These are phyloP conservation scores for Axinella damicornis DNA, from an alignment of 37 sponge, comb jelly and placozoan genomes.

Conservation along the genomic window DNA sequence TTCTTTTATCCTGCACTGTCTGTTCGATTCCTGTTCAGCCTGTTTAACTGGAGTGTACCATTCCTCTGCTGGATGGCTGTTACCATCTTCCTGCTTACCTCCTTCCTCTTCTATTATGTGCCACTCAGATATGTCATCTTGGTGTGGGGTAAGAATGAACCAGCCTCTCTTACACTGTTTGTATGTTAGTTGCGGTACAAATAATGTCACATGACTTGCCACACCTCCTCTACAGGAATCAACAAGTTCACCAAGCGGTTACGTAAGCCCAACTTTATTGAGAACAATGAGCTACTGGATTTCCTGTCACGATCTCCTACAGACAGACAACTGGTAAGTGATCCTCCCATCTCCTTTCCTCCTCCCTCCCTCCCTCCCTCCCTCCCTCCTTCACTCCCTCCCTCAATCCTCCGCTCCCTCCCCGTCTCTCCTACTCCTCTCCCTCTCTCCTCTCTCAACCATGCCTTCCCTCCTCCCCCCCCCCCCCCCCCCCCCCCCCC, in stretches of 20 bases:
- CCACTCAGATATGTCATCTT: slow-evolving; percentile 84
- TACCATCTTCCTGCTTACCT: slow-evolving; percentile 41
- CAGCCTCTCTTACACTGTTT: no score
- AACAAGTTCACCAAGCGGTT: slow-evolving; percentile 92
- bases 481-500: no score
- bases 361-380: no score
- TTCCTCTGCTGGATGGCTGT: slow-evolving; percentile 87
- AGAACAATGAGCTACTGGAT: slow-evolving; percentile 90
- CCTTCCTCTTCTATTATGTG: slow-evolving; percentile 72
- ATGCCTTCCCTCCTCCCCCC: no score
- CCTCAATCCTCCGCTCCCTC: no score
- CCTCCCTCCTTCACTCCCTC: no score
- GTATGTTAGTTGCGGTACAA: no score
- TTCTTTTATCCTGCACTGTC: neutral
- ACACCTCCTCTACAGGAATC: slow-evolving; percentile 56
- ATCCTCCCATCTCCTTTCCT: no score
- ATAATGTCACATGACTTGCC: neutral
- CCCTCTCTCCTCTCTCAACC: no score
- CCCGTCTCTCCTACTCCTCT: no score
- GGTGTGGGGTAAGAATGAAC: slow-evolving; percentile 42
- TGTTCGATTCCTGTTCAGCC: slow-evolving; percentile 43
- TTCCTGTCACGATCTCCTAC: slow-evolving; percentile 87
- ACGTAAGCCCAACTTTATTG: slow-evolving; percentile 81
- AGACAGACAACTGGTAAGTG: slow-evolving; percentile 68
- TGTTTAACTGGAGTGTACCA: slow-evolving; percentile 92